Base-by-base conservation (phyloP, 2,797 vertebrate species). In the Aplochiton taeniatus region DNA sequence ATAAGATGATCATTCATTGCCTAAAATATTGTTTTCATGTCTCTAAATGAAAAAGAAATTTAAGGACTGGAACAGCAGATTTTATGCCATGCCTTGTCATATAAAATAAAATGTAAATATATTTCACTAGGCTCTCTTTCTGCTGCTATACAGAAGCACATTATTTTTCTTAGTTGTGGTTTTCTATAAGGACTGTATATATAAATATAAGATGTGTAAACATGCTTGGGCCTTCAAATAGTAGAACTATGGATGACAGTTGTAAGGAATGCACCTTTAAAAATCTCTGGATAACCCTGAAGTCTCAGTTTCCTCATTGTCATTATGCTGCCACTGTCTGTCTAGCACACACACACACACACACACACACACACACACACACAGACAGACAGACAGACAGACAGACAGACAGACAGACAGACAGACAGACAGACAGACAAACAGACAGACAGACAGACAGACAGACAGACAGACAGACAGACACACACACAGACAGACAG, bases 91-190 rank as follows among this genome's bases (percentile, higher is more conserved):
- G 90, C 90, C 89, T 92, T 91, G 84, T 89, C 81, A 87, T 88
- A 82, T 85, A 65, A 51, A 48, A 80, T 81, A 82, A 88, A 83
- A 83, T 91, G 87, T 92, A 91, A 83, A 90, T 93, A 92, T 89
- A 81, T 87, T 79, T 80, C 86, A 84, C 78, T 85, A 86, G 87
- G 89, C 83, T 86, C 91, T 87, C 61, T 84, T 90, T 90, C 89
- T 90, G 90, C 90, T 92, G 90, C 91, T 93, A 91, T 92, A 88
- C 83, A 78, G 86, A 91, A 87, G 87, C 90, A 88, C 86, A 92
- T 92, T 93, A 87, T 92, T 93, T 92, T 87, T 91, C 77, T 91
- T 90, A 89, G 88, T 88, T 79, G 79, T 80, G 90, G 90, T 92
- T 92, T 90, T 92, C 88, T 91, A 86, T 86, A 90, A 90, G 84